phyloP scores from a whole-genome alignment of 1,140 invertebrate species.

The Holotrichia oblita region DNA sequence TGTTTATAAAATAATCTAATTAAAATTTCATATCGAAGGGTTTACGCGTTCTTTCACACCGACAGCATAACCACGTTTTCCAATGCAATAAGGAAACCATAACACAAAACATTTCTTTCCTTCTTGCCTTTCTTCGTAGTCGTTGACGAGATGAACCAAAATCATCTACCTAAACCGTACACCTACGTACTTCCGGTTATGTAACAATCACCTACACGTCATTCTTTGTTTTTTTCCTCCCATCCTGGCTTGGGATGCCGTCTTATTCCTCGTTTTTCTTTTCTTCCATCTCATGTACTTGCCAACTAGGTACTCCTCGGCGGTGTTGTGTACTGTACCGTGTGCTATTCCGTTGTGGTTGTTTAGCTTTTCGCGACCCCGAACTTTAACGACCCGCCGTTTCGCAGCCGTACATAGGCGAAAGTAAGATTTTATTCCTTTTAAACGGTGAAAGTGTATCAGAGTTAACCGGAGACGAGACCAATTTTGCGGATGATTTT shows the following conservation, averaged over 20 bases:
- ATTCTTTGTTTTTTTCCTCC: neutral
- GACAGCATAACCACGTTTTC: neutral
- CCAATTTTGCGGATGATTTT: constrained; percentile 36
- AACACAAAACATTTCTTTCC: constrained; percentile 14
- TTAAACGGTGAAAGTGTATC: constrained; percentile 36
- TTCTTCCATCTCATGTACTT: neutral
- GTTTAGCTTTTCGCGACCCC: constrained; percentile 27
- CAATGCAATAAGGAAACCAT: neutral
- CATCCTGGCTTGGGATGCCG: neutral
- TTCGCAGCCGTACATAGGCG: constrained; percentile 24
- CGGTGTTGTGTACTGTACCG: neutral
- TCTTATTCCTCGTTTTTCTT: neutral
- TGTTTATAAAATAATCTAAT: too few species aligned
- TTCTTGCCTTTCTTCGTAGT: neutral
- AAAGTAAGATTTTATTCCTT: constrained; percentile 35
- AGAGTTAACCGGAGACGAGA: constrained; percentile 33
- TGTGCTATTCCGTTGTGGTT: constrained; percentile 11
- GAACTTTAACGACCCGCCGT: constrained; percentile 33
- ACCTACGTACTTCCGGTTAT: neutral
- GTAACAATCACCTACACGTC: neutral
- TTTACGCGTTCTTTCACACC: neutral
- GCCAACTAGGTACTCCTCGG: neutral
- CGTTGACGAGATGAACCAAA: neutral
- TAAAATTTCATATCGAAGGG: too few species aligned
- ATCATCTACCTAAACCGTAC: neutral